Evolutionary conservation across 2,113 vertebrate species (phyloP).

Genomic region (Danionella cerebrum): DNA sequence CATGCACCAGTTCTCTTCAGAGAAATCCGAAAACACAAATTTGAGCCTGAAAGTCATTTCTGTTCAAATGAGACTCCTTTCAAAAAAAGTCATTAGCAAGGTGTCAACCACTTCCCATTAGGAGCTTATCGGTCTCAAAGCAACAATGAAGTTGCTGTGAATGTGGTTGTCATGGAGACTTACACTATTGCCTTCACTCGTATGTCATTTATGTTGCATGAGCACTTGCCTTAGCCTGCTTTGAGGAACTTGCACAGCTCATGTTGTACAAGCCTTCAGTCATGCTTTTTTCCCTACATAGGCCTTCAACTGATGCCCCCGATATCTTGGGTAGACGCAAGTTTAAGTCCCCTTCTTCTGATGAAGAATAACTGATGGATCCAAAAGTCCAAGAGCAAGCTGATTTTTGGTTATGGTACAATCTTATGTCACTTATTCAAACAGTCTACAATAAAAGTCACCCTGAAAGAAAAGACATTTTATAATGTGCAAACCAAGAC

Average conservation of each 20-base stretch:
- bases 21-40: background rate
- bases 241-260: background rate
- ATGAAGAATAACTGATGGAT: conserved; percentile 52
- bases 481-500: too few species aligned
- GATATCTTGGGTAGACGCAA: conserved; percentile 60
- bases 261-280: background rate
- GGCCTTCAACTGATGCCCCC: conserved; percentile 62
- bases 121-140: conserved; percentile 30
- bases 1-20: background rate
- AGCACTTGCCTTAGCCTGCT: background rate
- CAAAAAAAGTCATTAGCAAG: background rate
- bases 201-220: conserved; percentile 30
- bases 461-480: too few species aligned
- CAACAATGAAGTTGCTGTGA: conserved; percentile 27
- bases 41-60: background rate
- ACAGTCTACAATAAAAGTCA: background rate
- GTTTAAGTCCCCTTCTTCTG: conserved; percentile 48
- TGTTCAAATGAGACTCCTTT: background rate
- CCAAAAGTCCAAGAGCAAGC: background rate
- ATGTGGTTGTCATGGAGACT: conserved; percentile 49
- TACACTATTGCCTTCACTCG: conserved; percentile 34
- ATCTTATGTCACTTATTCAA: background rate
- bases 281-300: conserved; percentile 19
- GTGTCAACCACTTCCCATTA: background rate
- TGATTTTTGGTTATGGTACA: background rate